Percentiles rank a stretch among this genome's conserved stretches.
Conservation (phyloP, 2,888 invertebrate species). For the Dolomedes plantarius region DNA sequence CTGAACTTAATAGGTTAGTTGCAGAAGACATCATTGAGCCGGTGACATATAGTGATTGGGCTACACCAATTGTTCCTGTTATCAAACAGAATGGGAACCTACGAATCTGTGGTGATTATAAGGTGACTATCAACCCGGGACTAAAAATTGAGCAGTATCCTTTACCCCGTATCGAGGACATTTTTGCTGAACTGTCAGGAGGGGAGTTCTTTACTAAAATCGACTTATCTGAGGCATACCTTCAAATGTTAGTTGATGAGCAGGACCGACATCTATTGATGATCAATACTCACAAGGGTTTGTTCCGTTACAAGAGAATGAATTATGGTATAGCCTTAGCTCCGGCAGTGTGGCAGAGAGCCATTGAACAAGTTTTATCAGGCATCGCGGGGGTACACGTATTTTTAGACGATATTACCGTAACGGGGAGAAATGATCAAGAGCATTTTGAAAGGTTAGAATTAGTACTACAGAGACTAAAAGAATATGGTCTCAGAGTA, state of each 20-base stretch:
- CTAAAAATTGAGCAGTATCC: constrained; percentile 74
- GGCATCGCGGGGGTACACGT: constrained; percentile 24
- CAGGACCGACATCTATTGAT: constrained; percentile 73
- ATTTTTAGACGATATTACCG: constrained; percentile 27
- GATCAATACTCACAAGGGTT: constrained; percentile 74
- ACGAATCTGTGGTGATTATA: constrained; percentile 76
- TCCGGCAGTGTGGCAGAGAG: constrained; percentile 33
- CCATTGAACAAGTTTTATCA: no score
- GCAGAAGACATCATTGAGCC: constrained; percentile 42
- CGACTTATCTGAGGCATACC: constrained; percentile 75
- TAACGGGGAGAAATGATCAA: constrained; percentile 30
- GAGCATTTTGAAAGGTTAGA: constrained; percentile 38
- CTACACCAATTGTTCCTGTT: constrained; percentile 50
- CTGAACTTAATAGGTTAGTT: constrained; percentile 39
- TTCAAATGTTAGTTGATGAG: constrained; percentile 76
- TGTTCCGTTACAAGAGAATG: constrained; percentile 74
- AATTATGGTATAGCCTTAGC: constrained; percentile 68
- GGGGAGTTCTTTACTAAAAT: constrained; percentile 74
- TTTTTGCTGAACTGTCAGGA: constrained; percentile 73
- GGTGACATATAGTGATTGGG: constrained; percentile 46
- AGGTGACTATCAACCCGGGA: constrained; percentile 73
- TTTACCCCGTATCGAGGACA: constrained; percentile 73
- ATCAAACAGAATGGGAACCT: constrained; percentile 65
- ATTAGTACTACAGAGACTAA: constrained; percentile 18
- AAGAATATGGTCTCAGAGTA: constrained; percentile 27